Evolutionary conservation across 2,888 invertebrate genomes (phyloP).

Genomic region (Cabera pusaria): DNA sequence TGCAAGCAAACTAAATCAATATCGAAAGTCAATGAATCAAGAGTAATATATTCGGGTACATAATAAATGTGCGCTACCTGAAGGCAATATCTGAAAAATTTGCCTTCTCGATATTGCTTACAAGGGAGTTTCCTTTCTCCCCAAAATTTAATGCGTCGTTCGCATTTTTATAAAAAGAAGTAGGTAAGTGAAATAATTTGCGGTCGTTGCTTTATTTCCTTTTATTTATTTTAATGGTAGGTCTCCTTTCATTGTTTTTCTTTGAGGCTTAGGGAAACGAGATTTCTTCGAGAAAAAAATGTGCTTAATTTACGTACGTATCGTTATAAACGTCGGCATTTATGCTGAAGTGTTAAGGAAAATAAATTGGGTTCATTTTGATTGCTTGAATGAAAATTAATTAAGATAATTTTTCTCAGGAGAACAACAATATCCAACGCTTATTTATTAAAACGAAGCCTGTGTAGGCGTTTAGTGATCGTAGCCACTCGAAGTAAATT

Average conservation of each 20-base stretch:
- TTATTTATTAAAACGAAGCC: constrained; percentile 27
- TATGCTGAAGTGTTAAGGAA: constrained; percentile 54
- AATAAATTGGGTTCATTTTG: constrained; percentile 63
- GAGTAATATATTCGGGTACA: constrained; percentile 84
- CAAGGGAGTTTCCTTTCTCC: constrained; percentile 83
- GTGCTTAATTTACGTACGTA: constrained; percentile 57
- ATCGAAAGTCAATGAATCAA: constrained; percentile 83
- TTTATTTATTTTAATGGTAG: constrained; percentile 83
- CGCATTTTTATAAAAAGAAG: constrained; percentile 83
- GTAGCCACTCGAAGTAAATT: constrained; percentile 63
- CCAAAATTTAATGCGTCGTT: constrained; percentile 83
- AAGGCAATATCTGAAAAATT: constrained; percentile 84
- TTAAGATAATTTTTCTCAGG: constrained; percentile 33
- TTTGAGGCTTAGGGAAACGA: constrained; percentile 64
- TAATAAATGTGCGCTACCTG: constrained; percentile 84
- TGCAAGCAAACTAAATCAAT: constrained; percentile 83
- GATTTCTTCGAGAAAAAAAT: constrained; percentile 57
- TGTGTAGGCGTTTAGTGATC: constrained; percentile 59
- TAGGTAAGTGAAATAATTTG: constrained; percentile 83
- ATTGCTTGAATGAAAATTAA: constrained; percentile 58
- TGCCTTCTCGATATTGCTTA: constrained; percentile 84
- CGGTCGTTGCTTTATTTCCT: constrained; percentile 79
- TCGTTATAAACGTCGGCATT: constrained; percentile 63
- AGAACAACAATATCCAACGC: constrained; percentile 14
- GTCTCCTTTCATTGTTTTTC: constrained; percentile 75